Evolutionary conservation across 1,140 invertebrate species (phyloP).

Genomic region (Armadillidium nasatum): DNA sequence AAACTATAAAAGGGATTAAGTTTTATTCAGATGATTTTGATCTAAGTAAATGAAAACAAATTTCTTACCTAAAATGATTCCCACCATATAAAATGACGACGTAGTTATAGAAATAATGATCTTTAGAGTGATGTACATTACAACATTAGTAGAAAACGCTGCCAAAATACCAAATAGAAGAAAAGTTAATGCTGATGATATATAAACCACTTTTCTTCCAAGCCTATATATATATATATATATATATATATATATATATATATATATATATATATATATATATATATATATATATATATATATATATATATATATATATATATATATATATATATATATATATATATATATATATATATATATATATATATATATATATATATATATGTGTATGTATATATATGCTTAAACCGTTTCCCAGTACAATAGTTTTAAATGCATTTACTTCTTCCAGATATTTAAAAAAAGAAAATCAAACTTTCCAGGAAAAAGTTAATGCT

Average conservation of each 20-base stretch:
- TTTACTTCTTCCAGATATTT: no score
- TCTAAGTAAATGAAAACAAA: background rate
- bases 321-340: background rate
- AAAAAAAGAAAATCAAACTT: no score
- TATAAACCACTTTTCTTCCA: background rate
- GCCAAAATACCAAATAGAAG: background rate
- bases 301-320: slow-evolving; percentile 15
- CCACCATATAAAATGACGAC: background rate
- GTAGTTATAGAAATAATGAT: background rate
- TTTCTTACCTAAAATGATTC: background rate
- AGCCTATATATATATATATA: background rate
- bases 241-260: slow-evolving; percentile 1
- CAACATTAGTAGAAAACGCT: background rate
- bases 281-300: slow-evolving; percentile 6
- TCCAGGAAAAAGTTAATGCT: no score
- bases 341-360: no score
- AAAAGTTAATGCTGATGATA: background rate
- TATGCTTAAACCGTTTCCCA: no score
- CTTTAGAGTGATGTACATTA: background rate
- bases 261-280: slow-evolving; percentile 7
- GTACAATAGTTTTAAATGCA: no score
- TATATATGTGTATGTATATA: no score
- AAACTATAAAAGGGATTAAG: background rate
- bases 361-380: no score
- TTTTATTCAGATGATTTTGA: background rate